phyloP scores from a whole-genome alignment of 2,113 vertebrate species.

The Craseonycteris thonglongyai region DNA sequence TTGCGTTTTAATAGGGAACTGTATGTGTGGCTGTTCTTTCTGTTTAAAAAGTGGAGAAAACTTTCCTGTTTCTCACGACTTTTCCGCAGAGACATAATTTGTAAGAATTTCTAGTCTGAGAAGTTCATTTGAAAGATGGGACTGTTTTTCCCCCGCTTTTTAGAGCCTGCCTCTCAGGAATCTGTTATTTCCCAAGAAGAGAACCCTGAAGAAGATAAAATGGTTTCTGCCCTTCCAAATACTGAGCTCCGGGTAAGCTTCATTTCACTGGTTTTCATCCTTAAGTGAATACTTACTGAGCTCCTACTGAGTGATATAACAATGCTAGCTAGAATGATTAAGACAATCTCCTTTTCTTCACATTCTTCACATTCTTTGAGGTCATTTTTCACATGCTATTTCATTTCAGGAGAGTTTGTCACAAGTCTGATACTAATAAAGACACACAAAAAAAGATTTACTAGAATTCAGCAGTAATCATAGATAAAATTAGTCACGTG shows the following conservation, averaged over 20 bases:
- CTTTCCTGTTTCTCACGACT: not conserved
- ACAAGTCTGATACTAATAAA: not conserved
- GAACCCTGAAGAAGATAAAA: conserved; percentile 30
- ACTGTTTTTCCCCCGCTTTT: not conserved
- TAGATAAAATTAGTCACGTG: not conserved
- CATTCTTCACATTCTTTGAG: not conserved
- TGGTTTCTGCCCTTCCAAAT: not conserved
- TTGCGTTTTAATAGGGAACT: not conserved
- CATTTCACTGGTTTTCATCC: not conserved
- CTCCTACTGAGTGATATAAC: not conserved
- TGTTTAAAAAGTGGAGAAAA: not conserved
- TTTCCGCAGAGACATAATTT: not conserved
- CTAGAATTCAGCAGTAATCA: not conserved
- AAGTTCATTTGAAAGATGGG: not conserved
- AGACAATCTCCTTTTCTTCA: not conserved
- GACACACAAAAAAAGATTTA: not conserved
- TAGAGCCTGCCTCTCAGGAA: conserved; percentile 29
- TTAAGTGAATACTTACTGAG: not conserved
- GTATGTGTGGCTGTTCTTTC: not conserved
- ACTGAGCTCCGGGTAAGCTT: conserved; percentile 39
- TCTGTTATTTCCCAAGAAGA: conserved; percentile 46
- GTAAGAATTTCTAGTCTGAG: not conserved
- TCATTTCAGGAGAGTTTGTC: not conserved
- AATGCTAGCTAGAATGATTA: not conserved
- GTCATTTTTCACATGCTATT: not conserved